Percentiles rank a stretch among this genome's conserved stretches.
phyloP scores from a whole-genome alignment of 2,888 invertebrate species.

The Cinara cedri region DNA sequence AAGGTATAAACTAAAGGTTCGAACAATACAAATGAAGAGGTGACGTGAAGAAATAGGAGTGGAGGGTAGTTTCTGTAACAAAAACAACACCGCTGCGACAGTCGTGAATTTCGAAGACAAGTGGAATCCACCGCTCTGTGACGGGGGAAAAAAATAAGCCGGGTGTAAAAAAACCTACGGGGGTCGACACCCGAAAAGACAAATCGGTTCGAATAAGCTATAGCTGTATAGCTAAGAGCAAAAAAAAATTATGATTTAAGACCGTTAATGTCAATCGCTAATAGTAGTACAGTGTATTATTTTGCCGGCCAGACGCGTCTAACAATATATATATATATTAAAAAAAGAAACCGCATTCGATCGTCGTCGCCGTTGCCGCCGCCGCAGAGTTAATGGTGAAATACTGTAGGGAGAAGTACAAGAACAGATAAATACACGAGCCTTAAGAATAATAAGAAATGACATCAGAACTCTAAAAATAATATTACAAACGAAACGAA shows the following conservation, averaged over 20 bases:
- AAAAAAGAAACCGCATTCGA: slow-evolving; percentile 1
- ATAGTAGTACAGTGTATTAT: slow-evolving; percentile 17
- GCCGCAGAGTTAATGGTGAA: slow-evolving; percentile 6
- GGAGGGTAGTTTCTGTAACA: background rate
- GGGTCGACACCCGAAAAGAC: slow-evolving; percentile 37
- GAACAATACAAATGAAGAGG: slow-evolving; percentile 1
- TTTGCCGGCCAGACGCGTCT: background rate
- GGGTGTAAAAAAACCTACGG: slow-evolving; percentile 44
- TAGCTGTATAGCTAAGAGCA: background rate
- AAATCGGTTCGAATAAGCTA: slow-evolving; percentile 28
- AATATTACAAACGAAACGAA: background rate
- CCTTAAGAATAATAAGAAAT: too few relatives aligned
- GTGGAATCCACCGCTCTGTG: slow-evolving; percentile 11
- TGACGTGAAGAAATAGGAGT: too few relatives aligned
- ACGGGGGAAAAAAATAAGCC: slow-evolving; percentile 19
- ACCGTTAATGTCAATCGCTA: slow-evolving; percentile 3
- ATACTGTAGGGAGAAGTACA: background rate
- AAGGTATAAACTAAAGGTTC: slow-evolving; percentile 12
- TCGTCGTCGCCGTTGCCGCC: background rate
- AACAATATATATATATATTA: too few relatives aligned
- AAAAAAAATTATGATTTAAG: slow-evolving; percentile 45
- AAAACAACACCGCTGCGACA: slow-evolving; percentile 9
- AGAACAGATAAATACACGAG: background rate
- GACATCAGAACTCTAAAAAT: background rate
- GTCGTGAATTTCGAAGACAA: slow-evolving; percentile 8